A percentile compares a stretch with the other conserved stretches of the same genome.
Conservation (phyloP, 2,888 invertebrate species). For the Acronicta alni region DNA sequence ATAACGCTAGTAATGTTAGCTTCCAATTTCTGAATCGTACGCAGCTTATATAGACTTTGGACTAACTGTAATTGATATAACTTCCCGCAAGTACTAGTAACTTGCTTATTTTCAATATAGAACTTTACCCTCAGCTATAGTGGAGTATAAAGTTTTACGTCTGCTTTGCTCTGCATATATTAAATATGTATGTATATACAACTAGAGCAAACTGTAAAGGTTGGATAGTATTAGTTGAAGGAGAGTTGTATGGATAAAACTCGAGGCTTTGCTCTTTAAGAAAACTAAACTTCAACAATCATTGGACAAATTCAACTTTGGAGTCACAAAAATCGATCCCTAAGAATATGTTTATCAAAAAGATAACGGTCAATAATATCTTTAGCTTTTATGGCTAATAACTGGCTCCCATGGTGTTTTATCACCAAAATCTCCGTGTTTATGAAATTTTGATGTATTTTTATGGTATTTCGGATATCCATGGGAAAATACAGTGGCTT, state of each 20-base stretch:
- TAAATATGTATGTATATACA: no score
- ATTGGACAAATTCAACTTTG: slow-evolving; percentile 6
- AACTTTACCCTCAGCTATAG: background rate
- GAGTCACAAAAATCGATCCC: slow-evolving; percentile 19
- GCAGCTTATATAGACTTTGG: no score
- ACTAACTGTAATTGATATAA: no score
- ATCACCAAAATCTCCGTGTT: slow-evolving; percentile 65
- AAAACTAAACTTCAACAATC: background rate
- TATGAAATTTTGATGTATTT: slow-evolving; percentile 66
- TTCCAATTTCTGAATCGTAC: no score
- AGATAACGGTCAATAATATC: slow-evolving; percentile 49
- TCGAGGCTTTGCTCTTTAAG: slow-evolving; percentile 5
- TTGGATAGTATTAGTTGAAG: no score
- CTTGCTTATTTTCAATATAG: background rate
- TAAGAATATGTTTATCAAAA: slow-evolving; percentile 51
- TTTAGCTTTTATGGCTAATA: slow-evolving; percentile 55
- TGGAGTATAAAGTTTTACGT: background rate
- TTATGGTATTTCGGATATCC: slow-evolving; percentile 56
- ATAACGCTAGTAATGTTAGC: no score
- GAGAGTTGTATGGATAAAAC: no score
- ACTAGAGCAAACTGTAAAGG: background rate
- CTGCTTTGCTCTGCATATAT: background rate
- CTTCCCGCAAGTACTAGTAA: no score
- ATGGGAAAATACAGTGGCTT: slow-evolving; percentile 64
- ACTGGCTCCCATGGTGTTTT: slow-evolving; percentile 65